phyloP scores from a whole-genome alignment of 2,797 vertebrate genomes.

The Tachyglossus aculeatus region DNA sequence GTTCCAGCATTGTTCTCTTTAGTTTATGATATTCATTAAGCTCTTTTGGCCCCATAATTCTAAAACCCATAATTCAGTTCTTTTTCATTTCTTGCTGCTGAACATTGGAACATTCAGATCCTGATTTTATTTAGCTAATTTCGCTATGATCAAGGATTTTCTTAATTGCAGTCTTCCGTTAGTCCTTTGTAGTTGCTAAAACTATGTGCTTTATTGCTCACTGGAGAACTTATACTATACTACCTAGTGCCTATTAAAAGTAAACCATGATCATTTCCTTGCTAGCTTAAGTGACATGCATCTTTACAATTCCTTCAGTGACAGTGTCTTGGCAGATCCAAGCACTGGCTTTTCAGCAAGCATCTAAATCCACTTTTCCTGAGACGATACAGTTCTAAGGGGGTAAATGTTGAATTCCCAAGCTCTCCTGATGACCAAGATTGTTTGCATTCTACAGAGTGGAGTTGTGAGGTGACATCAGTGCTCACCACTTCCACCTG shows the following conservation, averaged over 20 bases:
- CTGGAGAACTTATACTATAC: conserved; percentile 21
- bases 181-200: conserved; percentile 49
- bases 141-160: conserved; percentile 41
- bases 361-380: conserved; percentile 34
- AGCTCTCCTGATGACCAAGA: neutral
- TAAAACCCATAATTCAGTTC: neutral
- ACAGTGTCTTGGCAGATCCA: conserved; percentile 14
- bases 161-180: conserved; percentile 41
- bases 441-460: neutral
- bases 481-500: too few relatives aligned
- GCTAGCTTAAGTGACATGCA: conserved; percentile 34
- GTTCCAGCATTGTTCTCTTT: neutral
- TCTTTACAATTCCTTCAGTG: conserved; percentile 7
- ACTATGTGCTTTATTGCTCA: conserved; percentile 17
- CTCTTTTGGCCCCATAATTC: neutral
- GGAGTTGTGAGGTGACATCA: too few relatives aligned
- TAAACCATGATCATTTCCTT: conserved; percentile 39
- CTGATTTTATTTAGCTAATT: conserved; percentile 27
- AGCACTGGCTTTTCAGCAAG: conserved; percentile 30
- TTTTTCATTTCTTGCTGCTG: conserved; percentile 9
- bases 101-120: conserved; percentile 7
- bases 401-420: conserved; percentile 4
- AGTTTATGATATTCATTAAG: conserved; percentile 29
- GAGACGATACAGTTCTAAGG: conserved; percentile 3
- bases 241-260: conserved; percentile 30